Percentiles rank a stretch among this genome's conserved stretches.
Conservation (phyloP, 2,113 vertebrate species). For the Okapia johnstoni region DNA sequence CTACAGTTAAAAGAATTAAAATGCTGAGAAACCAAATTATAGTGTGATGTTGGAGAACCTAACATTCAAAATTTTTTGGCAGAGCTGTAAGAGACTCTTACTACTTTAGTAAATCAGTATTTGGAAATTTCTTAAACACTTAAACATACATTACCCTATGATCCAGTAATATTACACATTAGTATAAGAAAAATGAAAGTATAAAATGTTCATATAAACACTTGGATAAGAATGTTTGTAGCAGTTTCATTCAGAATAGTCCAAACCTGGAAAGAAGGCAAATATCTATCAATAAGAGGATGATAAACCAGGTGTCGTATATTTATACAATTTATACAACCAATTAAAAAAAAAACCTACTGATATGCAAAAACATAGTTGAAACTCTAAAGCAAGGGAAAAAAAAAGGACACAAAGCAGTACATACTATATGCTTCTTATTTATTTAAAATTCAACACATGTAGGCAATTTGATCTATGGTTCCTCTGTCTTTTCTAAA, state of each 20-base stretch:
- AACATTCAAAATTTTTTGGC: not conserved
- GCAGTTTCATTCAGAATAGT: not conserved
- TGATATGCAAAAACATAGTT: not conserved
- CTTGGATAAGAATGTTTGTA: not conserved
- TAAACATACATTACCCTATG: not conserved
- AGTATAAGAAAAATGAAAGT: not conserved
- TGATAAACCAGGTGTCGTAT: not conserved
- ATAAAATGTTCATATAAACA: not conserved
- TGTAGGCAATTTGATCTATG: not conserved
- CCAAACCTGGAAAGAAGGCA: not conserved
- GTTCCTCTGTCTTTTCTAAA: not conserved
- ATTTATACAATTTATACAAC: not conserved
- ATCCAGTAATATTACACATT: not conserved
- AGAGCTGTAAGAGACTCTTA: not conserved
- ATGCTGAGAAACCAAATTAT: not conserved
- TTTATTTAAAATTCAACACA: not conserved
- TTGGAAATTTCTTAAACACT: not conserved
- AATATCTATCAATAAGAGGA: not conserved
- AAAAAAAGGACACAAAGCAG: not conserved
- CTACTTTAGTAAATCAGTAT: not conserved
- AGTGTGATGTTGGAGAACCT: not conserved
- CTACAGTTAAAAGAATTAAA: not conserved
- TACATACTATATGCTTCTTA: not conserved
- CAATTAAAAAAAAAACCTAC: not conserved
- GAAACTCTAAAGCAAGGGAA: not conserved